A percentile compares a stretch with the other conserved stretches of the same genome.
These are phyloP conservation scores for Parasteatoda lunata DNA, from an alignment of 2,888 invertebrate genomes.

Conservation along the genomic window DNA sequence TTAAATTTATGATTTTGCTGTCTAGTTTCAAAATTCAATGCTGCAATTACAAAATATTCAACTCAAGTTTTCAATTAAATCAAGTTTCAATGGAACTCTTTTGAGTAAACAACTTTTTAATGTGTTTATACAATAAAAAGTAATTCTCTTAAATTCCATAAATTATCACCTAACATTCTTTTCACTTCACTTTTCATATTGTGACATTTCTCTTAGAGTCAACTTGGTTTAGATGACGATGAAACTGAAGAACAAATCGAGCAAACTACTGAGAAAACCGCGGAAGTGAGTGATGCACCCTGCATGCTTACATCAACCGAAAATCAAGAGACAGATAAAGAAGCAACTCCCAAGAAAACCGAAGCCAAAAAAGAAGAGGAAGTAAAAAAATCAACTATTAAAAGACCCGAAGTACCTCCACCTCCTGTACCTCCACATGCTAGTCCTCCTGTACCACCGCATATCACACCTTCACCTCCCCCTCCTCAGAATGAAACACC, in stretches of 20 bases:
- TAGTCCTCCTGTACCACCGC: constrained; percentile 20
- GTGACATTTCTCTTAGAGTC: constrained; percentile 49
- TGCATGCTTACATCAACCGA: too few species aligned
- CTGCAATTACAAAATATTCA: too few species aligned
- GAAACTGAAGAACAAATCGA: constrained; percentile 22
- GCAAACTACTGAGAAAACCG: constrained; percentile 23
- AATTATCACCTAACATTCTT: neutral
- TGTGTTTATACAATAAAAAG: too few species aligned
- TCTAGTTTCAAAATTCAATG: too few species aligned
- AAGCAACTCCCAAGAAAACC: constrained; percentile 8
- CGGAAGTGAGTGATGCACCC: too few species aligned
- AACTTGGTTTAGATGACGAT: constrained; percentile 37
- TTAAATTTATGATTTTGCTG: too few species aligned
- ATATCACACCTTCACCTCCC: neutral
- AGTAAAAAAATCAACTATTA: constrained; percentile 36
- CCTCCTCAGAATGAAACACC: constrained; percentile 37
- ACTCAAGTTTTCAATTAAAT: too few species aligned
- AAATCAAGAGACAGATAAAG: constrained; percentile 5
- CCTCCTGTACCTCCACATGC: constrained; percentile 47
- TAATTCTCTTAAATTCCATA: neutral
- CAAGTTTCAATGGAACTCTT: too few species aligned
- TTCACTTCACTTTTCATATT: neutral
- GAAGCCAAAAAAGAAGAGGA: constrained; percentile 63
- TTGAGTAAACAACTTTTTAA: too few species aligned
- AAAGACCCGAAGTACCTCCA: constrained; percentile 58